Evolutionary conservation across 2,888 invertebrate species (phyloP).

Genomic region (Iselma pallidipennis): DNA sequence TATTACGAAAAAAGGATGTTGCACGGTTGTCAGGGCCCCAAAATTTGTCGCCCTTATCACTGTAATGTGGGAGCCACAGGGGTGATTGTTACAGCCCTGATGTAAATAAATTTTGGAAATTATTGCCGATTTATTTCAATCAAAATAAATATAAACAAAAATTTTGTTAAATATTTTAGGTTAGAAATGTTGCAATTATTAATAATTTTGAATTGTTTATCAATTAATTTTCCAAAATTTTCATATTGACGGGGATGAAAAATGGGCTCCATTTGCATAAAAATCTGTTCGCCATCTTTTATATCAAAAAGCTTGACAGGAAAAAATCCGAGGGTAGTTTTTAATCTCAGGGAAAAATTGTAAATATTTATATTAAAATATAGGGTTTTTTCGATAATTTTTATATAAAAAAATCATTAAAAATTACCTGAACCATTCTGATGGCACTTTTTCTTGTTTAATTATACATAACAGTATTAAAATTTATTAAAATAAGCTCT

Average conservation of each 20-base stretch:
- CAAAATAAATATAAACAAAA: conserved; percentile 12
- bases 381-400: conserved; percentile 4
- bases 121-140: no score
- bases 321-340: conserved; percentile 45
- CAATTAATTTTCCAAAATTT: no score
- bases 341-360: conserved; percentile 20
- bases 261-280: conserved; percentile 43
- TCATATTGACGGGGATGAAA: conserved; percentile 26
- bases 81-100: no score
- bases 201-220: no score
- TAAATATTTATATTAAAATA: conserved; percentile 20
- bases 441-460: conserved; percentile 31
- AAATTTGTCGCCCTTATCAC: no score
- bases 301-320: conserved; percentile 40
- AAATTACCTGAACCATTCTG: conserved; percentile 48
- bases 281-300: conserved; percentile 52
- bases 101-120: no score
- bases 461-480: conserved; percentile 45
- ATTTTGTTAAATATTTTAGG: conserved; percentile 21
- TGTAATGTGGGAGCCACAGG: no score
- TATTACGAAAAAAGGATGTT: no score
- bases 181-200: conserved; percentile 24
- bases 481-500: conserved; percentile 41
- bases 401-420: conserved; percentile 15
- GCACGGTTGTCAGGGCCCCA: no score